Conservation (phyloP, 64 coral and sea anemone genomes). For the Montipora foliosa region DNA sequence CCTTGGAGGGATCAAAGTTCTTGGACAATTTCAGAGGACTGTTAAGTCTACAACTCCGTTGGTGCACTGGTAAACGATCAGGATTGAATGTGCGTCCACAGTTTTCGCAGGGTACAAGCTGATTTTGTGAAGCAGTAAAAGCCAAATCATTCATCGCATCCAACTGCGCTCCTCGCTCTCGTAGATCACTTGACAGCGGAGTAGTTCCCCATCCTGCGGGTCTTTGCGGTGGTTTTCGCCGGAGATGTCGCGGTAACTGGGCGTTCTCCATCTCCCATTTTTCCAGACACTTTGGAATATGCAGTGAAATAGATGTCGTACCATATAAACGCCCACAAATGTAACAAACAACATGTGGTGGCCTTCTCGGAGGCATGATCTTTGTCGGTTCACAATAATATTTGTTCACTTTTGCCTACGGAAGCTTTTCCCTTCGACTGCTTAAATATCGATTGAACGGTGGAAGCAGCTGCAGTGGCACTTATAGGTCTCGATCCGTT, state of each 20-base stretch:
- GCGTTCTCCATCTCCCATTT: constrained; percentile 97
- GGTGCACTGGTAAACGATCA: constrained; percentile 88
- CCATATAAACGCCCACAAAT: constrained; percentile 97
- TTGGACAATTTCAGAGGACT: constrained; percentile 82
- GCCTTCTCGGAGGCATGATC: constrained; percentile 81
- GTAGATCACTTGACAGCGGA: constrained; percentile 58
- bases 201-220: constrained; percentile 79
- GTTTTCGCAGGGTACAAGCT: constrained; percentile 88
- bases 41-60: constrained; percentile 86
- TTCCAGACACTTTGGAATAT: constrained; percentile 95
- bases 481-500: too few species aligned
- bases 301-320: constrained; percentile 86
- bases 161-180: constrained; percentile 65
- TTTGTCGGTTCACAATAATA: too few species aligned
- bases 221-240: constrained; percentile 67
- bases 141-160: constrained; percentile 96
- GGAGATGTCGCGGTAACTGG: constrained; percentile 80
- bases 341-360: constrained; percentile 91
- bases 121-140: constrained; percentile 83
- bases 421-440: too few species aligned
- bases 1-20: constrained; percentile 68
- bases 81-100: constrained; percentile 96
- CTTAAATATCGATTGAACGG: too few species aligned
- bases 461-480: too few species aligned
- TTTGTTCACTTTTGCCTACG: too few species aligned